Evolutionary conservation across 2,888 invertebrate species (phyloP).

Genomic region (Gymnosoma rotundatum): DNA sequence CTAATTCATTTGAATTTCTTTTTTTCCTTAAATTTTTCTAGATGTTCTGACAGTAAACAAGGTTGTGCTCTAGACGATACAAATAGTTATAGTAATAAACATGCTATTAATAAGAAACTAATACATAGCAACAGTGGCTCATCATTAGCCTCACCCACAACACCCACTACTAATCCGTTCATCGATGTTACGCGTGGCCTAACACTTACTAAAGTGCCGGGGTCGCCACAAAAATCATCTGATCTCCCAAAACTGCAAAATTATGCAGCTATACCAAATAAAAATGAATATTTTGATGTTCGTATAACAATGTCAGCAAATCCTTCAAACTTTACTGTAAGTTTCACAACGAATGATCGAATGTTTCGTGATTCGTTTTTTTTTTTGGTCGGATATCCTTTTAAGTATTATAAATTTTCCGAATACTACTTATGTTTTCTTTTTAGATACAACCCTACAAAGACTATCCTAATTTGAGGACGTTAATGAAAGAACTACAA

Average conservation of each 20-base stretch:
- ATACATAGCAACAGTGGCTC: slow-evolving; percentile 55
- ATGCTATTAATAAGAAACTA: slow-evolving; percentile 47
- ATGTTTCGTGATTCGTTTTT: background rate
- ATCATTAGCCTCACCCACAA: slow-evolving; percentile 72
- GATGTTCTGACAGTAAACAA: slow-evolving; percentile 60
- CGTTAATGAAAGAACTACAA: slow-evolving; percentile 87
- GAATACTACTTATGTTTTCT: background rate
- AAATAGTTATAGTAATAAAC: slow-evolving; percentile 32
- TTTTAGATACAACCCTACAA: slow-evolving; percentile 83
- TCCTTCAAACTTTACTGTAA: slow-evolving; percentile 83
- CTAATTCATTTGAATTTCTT: background rate
- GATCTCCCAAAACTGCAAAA: slow-evolving; percentile 73
- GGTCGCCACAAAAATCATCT: slow-evolving; percentile 74
- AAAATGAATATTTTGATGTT: slow-evolving; percentile 86
- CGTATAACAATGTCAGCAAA: slow-evolving; percentile 89
- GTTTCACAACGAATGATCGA: slow-evolving; percentile 15
- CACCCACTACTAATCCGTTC: slow-evolving; percentile 70
- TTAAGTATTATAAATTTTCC: no score
- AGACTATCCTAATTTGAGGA: slow-evolving; percentile 82
- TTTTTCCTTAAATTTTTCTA: slow-evolving; percentile 21
- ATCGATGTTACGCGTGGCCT: slow-evolving; percentile 75
- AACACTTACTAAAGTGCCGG: slow-evolving; percentile 74
- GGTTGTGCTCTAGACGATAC: slow-evolving; percentile 52
- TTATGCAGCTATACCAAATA: slow-evolving; percentile 81
- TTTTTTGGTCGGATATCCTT: background rate